These are phyloP conservation scores for Hippocampus abdominalis DNA, from an alignment of 2,113 vertebrate species.

Conservation along the genomic window DNA sequence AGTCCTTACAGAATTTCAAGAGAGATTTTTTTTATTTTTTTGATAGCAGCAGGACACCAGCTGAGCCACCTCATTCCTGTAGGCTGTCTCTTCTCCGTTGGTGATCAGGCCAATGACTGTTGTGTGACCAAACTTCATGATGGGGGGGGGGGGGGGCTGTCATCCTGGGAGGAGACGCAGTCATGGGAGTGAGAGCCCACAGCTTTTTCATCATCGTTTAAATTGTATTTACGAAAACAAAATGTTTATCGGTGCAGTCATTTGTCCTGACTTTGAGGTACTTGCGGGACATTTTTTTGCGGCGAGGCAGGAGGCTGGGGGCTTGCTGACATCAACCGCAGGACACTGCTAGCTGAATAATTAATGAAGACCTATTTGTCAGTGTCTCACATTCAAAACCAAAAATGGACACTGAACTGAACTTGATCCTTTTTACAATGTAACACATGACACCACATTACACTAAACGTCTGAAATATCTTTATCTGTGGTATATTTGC, in stretches of 20 bases:
- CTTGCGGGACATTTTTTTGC: conserved; percentile 53
- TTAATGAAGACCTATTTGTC: conserved; percentile 57
- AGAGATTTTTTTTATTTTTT: too few relatives aligned
- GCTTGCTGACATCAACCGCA: conserved; percentile 62
- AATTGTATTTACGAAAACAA: not conserved
- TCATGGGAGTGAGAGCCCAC: too few relatives aligned
- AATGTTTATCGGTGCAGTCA: not conserved
- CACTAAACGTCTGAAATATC: not conserved
- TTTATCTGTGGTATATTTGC: not conserved
- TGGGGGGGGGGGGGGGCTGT: too few relatives aligned
- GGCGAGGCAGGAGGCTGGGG: conserved; percentile 37
- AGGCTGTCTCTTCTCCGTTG: too few relatives aligned
- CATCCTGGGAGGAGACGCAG: too few relatives aligned
- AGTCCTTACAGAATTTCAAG: too few relatives aligned
- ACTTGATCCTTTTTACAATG: conserved; percentile 7
- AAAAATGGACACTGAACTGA: conserved; percentile 15
- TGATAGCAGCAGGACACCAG: too few relatives aligned
- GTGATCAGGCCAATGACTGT: too few relatives aligned
- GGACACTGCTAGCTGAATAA: conserved; percentile 68
- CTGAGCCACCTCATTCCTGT: too few relatives aligned
- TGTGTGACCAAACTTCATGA: too few relatives aligned
- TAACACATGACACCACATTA: not conserved
- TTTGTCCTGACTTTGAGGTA: not conserved
- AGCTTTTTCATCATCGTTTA: too few relatives aligned
- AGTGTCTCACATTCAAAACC: conserved; percentile 37